A percentile compares a stretch with the other conserved stretches of the same genome.
phyloP scores from a whole-genome alignment of 2,113 vertebrate species.

The Pycnonotus jocosus region DNA sequence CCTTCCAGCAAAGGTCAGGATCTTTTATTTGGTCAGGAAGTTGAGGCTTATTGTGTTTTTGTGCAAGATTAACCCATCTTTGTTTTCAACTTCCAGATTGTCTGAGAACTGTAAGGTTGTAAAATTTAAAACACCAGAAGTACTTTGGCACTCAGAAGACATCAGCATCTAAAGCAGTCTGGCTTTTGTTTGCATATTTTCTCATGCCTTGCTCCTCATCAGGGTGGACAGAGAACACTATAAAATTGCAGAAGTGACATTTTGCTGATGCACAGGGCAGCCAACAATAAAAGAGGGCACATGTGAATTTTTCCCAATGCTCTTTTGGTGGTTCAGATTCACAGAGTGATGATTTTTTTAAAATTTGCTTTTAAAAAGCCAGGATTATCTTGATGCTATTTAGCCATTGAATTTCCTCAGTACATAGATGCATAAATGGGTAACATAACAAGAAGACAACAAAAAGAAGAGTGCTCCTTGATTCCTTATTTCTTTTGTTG shows the following conservation, averaged over 20 bases:
- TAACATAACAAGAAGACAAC: background rate
- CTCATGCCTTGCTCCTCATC: background rate
- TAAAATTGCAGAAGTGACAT: background rate
- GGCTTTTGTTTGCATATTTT: background rate
- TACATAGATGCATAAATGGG: background rate
- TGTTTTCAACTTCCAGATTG: background rate
- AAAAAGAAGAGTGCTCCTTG: background rate
- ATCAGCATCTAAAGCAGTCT: background rate
- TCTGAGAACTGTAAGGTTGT: background rate
- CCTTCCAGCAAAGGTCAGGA: background rate
- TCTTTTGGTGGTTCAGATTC: background rate
- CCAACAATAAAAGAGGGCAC: background rate
- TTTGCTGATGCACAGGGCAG: background rate
- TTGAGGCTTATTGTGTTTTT: background rate
- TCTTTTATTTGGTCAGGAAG: background rate
- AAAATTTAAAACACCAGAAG: background rate
- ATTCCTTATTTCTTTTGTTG: constrained; percentile 21
- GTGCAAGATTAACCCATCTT: background rate
- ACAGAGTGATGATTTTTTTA: background rate
- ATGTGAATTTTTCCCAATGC: background rate
- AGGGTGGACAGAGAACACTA: background rate
- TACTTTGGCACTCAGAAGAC: background rate
- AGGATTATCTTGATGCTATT: background rate
- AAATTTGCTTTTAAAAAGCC: background rate
- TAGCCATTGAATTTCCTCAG: background rate